phyloP scores from a whole-genome alignment of 2,113 vertebrate genomes.

The Sula dactylatra region DNA sequence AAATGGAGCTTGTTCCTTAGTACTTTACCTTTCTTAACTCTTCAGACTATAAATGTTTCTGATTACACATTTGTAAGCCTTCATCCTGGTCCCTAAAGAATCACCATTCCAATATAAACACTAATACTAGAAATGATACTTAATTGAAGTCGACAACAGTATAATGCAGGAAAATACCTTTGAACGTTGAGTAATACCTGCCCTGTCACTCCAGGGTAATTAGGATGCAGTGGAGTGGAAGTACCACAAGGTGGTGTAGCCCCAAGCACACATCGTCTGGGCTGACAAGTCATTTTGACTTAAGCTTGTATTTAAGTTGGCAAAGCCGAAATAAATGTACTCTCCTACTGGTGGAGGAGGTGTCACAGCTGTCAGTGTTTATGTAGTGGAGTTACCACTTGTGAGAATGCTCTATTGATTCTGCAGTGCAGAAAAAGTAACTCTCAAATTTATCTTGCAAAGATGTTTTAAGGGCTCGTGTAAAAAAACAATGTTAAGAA shows the following conservation, averaged over 20 bases:
- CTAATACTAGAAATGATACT: neutral
- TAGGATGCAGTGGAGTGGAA: neutral
- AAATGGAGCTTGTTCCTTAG: neutral
- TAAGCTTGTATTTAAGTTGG: too few relatives aligned
- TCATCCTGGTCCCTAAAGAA: neutral
- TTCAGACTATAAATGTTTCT: fast-evolving
- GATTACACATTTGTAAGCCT: fast-evolving
- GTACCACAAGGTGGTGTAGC: neutral
- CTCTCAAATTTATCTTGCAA: neutral
- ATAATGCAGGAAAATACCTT: fast-evolving
- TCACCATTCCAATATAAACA: neutral
- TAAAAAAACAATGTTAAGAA: neutral
- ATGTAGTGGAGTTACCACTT: fast-evolving
- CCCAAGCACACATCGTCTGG: fast-evolving
- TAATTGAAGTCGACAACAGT: neutral
- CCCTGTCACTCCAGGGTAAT: fast-evolving
- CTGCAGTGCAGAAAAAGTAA: neutral
- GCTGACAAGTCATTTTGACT: fast-evolving
- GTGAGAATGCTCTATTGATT: neutral
- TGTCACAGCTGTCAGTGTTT: neutral
- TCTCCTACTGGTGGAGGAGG: fast-evolving
- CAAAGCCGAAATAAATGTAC: neutral
- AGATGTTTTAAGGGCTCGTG: neutral
- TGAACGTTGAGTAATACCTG: fast-evolving
- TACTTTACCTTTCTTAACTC: neutral